These are phyloP conservation scores for Hoplodrina blanda DNA, from an alignment of 2,888 invertebrate species.

Conservation along the genomic window DNA sequence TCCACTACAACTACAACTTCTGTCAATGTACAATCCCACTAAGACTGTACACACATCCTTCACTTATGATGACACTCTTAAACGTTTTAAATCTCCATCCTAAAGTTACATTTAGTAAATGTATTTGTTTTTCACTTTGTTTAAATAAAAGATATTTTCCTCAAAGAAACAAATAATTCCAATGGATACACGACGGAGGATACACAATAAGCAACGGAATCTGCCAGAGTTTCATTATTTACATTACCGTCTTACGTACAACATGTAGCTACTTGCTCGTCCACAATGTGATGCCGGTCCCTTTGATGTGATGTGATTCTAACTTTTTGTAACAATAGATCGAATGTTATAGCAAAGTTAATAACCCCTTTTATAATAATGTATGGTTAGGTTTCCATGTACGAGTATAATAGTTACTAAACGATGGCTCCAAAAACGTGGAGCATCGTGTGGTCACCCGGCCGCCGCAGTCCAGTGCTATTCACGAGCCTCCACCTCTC, in stretches of 20 bases:
- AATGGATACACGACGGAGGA: background rate
- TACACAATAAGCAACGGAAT: background rate
- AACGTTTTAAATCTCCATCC: background rate
- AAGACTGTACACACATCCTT: no score
- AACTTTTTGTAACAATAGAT: background rate
- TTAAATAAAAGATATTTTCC: no score
- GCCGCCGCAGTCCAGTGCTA: background rate
- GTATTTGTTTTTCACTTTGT: no score
- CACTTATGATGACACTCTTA: background rate
- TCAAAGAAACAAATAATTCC: background rate
- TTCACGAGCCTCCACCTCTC: slow-evolving; percentile 10
- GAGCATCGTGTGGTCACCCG: background rate
- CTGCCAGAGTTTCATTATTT: background rate
- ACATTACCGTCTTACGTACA: background rate
- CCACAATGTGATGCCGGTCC: background rate
- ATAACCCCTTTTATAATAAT: background rate
- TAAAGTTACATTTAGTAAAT: no score
- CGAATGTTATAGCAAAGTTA: background rate
- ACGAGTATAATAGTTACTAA: background rate
- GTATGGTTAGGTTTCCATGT: background rate
- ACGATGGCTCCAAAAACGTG: background rate
- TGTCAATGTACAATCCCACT: no score
- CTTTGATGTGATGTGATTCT: background rate
- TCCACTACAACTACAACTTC: no score
- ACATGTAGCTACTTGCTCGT: background rate